Percentiles rank a stretch among this genome's conserved stretches.
phyloP scores from a whole-genome alignment of 2,797 vertebrate species.

The Avahi laniger region DNA sequence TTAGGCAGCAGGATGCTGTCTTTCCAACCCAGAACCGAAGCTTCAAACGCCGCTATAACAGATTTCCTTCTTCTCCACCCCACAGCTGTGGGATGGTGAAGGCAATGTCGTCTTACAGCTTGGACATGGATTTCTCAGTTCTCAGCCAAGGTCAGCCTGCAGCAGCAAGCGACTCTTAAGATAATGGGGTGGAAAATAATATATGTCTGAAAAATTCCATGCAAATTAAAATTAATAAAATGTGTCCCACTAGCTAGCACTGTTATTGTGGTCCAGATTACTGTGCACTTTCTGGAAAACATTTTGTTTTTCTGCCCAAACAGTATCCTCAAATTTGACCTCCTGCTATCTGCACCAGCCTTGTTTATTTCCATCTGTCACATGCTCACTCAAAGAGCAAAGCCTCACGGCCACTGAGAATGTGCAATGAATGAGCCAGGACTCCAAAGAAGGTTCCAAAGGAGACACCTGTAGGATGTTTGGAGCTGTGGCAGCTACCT shows the following conservation, averaged over 20 bases:
- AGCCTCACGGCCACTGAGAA: background rate
- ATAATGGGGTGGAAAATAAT: background rate
- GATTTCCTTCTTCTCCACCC: too few species aligned
- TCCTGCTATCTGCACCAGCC: too few species aligned
- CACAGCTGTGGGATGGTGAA: background rate
- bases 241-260: background rate
- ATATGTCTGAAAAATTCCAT: background rate
- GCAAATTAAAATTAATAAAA: constrained; percentile 5
- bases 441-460: background rate
- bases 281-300: background rate
- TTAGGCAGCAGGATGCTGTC: background rate
- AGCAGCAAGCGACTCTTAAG: background rate
- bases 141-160: background rate
- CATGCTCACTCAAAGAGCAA: background rate
- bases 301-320: background rate
- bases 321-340: background rate
- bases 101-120: background rate
- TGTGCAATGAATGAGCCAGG: background rate
- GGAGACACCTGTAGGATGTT: background rate
- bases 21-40: background rate
- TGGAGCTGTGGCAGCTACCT: background rate
- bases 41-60: too few species aligned
- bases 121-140: background rate
- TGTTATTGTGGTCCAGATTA: background rate
- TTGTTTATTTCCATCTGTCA: background rate